Evolutionary conservation across 2,888 invertebrate genomes (phyloP).

Genomic region (Odontomyia ornata): DNA sequence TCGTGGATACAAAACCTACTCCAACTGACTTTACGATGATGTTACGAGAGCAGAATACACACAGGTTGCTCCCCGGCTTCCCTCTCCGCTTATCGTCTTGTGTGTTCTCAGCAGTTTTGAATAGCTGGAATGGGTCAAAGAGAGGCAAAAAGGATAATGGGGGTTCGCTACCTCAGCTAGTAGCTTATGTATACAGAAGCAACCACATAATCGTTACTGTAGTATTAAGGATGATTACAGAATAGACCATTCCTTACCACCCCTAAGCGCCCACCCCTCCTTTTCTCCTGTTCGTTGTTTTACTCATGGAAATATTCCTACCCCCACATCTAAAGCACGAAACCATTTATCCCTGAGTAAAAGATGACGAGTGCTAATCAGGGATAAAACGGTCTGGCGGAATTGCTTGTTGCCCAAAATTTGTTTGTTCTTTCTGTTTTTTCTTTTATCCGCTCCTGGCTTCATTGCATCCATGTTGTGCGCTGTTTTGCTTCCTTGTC

Average conservation of each 20-base stretch:
- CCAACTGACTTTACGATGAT: slow-evolving; percentile 32
- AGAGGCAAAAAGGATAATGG: no score
- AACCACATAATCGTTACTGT: neutral
- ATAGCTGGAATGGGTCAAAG: no score
- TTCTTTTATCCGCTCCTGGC: neutral
- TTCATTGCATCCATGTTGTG: no score
- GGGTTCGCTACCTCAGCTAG: no score
- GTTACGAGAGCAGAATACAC: neutral
- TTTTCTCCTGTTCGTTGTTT: neutral
- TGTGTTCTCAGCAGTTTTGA: neutral
- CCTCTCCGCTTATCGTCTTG: no score
- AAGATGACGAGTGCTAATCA: neutral
- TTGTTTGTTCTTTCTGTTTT: neutral
- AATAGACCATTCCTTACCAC: neutral
- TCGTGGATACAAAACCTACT: slow-evolving; percentile 30
- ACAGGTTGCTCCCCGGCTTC: neutral
- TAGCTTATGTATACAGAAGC: no score
- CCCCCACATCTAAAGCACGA: no score
- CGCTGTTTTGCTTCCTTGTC: no score
- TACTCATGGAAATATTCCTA: no score
- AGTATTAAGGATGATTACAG: neutral
- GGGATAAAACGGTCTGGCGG: neutral
- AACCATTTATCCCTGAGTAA: no score
- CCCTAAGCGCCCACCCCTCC: neutral
- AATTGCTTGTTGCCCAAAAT: neutral